Base-by-base conservation (phyloP, 2,797 vertebrate genomes). In the Enteromius viviparus region DNA sequence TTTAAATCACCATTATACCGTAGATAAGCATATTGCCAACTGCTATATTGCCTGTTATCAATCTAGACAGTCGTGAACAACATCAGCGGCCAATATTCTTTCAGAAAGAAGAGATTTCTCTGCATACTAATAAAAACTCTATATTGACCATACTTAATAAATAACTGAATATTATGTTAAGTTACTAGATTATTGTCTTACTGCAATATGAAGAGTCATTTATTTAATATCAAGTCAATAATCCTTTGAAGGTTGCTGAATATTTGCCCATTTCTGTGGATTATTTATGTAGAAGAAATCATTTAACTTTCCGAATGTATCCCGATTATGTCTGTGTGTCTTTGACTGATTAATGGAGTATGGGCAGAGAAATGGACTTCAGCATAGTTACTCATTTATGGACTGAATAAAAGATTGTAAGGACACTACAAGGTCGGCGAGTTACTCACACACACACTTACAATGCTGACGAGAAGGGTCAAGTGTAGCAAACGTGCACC, bases 331-430 rank as follows among this genome's bases (percentile, higher is more conserved):
- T 64, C 21, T 37, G 23, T 26, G 15, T 29, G 64, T 62, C 15
- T 84, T 84, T 79, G 37, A 70, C 78, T 66, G 58, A 60, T 84
- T 80, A 75, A 76, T 80, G 70, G 37, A 45, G 70, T 81, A 49
- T 66, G 71, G 6, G 45, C 15, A 21, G 68, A 66, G 58, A 66
- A 76, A 60, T 75, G 80, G 66, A 85, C 85, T 86, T 86, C 72
- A 81, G 81, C 85, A 88, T 75, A 76, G 81, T 88, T 87, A 85
- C 81, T 88, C 69, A 85, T 88, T 87, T 76, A 88, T 80, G 66
- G 75, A 78, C 15, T 68, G 81, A 83, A 83, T 78, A 65, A 40
- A 64, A 86, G 62, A 62, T n/a, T 1, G 29, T 29, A 66, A 68
- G n/a, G 65, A 47, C 55, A 85, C 60, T 65, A 62, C 47, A 84